These are phyloP conservation scores for Echeneis naucrates DNA, from an alignment of 2,797 vertebrate genomes.

Conservation along the genomic window DNA sequence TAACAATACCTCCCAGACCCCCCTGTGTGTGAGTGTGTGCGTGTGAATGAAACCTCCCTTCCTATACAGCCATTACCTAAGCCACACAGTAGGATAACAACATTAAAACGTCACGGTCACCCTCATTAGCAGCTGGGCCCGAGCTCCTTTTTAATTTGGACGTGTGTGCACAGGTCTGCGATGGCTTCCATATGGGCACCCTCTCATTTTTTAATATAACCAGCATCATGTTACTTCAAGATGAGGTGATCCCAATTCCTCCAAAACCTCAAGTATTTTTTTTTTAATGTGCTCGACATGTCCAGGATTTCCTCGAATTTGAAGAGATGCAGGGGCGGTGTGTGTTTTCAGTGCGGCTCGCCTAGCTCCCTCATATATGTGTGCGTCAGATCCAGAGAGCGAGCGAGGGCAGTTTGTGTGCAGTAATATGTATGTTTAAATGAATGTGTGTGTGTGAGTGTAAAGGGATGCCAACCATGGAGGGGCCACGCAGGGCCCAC, in stretches of 20 bases:
- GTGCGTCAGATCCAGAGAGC: conserved; percentile 50
- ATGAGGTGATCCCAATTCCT: conserved; percentile 83
- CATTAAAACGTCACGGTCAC: conserved; percentile 79
- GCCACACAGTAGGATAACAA: conserved; percentile 82
- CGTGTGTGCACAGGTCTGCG: conserved; percentile 56
- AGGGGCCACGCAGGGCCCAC: conserved; percentile 65
- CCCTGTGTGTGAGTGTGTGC: conserved; percentile 39
- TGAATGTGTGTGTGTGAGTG: conserved; percentile 34
- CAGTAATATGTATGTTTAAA: conserved; percentile 41
- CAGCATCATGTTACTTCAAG: conserved; percentile 77
- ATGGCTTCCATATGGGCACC: conserved; percentile 84
- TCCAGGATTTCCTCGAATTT: conserved; percentile 84
- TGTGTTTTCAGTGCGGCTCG: conserved; percentile 76
- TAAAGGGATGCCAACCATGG: conserved; percentile 73
- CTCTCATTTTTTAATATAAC: conserved; percentile 80
- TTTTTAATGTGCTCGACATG: conserved; percentile 83
- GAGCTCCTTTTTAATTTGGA: conserved; percentile 73
- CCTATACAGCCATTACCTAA: conserved; percentile 73
- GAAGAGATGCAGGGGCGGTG: conserved; percentile 69
- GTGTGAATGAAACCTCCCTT: conserved; percentile 67
- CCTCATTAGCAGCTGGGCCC: conserved; percentile 78
- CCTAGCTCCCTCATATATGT: conserved; percentile 47
- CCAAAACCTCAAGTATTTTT: conserved; percentile 83
- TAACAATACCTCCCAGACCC: conserved; percentile 68
- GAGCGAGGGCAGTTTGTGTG: conserved; percentile 56